Conservation (phyloP, 2,888 invertebrate species). For the Lydus trimaculatus region DNA sequence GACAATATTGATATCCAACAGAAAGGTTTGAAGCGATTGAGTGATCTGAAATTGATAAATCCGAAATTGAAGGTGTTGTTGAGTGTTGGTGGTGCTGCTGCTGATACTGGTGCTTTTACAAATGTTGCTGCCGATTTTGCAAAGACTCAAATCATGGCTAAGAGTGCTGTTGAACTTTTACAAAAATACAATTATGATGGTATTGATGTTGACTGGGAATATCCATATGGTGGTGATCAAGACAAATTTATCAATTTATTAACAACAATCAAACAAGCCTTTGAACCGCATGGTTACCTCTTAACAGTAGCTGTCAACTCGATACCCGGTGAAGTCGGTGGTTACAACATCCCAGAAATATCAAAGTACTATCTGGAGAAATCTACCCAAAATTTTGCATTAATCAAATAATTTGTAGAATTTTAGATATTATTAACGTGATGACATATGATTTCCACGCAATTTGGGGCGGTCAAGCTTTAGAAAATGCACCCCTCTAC, state of each 20-base stretch:
- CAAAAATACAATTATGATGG: conserved; percentile 34
- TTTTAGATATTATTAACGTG: conserved; percentile 26
- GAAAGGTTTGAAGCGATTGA: conserved; percentile 18
- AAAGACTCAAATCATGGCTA: conserved; percentile 10
- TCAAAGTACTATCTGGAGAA: conserved; percentile 54
- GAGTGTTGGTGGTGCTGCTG: conserved; percentile 25
- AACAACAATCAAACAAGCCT: conserved; percentile 63
- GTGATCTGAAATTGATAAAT: conserved; percentile 33
- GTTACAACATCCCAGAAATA: conserved; percentile 66
- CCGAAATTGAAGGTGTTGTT: conserved; percentile 22
- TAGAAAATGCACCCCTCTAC: conserved; percentile 28
- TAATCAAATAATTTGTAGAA: conserved; percentile 11
- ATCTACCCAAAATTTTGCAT: not conserved
- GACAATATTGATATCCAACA: conserved; percentile 21
- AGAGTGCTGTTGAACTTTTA: conserved; percentile 19
- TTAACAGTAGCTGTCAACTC: conserved; percentile 68
- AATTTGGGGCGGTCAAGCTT: conserved; percentile 24
- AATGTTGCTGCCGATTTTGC: conserved; percentile 4
- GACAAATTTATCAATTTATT: conserved; percentile 51
- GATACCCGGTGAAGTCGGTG: conserved; percentile 60
- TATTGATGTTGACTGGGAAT: conserved; percentile 40
- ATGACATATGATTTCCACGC: conserved; percentile 29
- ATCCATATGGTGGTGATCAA: conserved; percentile 31
- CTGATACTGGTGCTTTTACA: conserved; percentile 15
- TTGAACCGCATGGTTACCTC: conserved; percentile 62